A percentile compares a stretch with the other conserved stretches of the same genome.
phyloP scores from a whole-genome alignment of 2,888 invertebrate genomes.

The Hofmannophila pseudospretella region DNA sequence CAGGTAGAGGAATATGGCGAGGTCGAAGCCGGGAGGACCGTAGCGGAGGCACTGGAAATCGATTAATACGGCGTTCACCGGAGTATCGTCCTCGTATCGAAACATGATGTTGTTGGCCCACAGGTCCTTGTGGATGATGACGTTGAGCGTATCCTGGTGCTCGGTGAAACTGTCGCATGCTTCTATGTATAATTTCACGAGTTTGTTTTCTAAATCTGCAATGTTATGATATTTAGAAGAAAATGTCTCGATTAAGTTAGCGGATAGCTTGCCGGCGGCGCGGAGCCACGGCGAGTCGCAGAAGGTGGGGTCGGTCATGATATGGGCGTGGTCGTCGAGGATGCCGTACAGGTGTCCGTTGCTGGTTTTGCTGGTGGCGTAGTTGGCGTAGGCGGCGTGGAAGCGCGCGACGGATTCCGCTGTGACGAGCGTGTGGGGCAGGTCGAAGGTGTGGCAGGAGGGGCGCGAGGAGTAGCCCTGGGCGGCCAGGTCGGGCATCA shows the following conservation, averaged over 20 bases:
- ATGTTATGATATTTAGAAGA: constrained; percentile 33
- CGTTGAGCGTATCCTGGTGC: constrained; percentile 42
- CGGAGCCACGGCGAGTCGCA: constrained; percentile 42
- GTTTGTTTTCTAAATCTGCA: constrained; percentile 29
- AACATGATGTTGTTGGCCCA: constrained; percentile 65
- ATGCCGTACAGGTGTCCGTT: constrained; percentile 26
- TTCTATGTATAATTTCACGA: constrained; percentile 30
- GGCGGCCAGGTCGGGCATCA: constrained; percentile 51
- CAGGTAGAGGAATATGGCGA: constrained; percentile 44
- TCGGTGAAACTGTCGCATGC: constrained; percentile 40
- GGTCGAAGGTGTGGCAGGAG: constrained; percentile 32
- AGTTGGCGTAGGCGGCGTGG: constrained; percentile 54
- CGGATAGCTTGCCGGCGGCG: constrained; percentile 43
- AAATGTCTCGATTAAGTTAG: constrained; percentile 38
- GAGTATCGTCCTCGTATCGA: constrained; percentile 36
- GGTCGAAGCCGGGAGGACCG: constrained; percentile 57
- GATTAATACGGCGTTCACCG: constrained; percentile 42
- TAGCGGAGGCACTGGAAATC: constrained; percentile 59
- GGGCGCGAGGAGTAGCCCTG: constrained; percentile 41
- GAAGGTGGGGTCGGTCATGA: constrained; percentile 40
- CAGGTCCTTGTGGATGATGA: constrained; percentile 54
- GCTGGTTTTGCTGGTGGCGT: constrained; percentile 32
- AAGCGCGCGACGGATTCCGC: constrained; percentile 45
- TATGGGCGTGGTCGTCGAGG: constrained; percentile 29
- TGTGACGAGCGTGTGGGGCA: constrained; percentile 34